Base-by-base conservation (phyloP, 2,888 invertebrate genomes). In the Ypsolopha sequella region DNA sequence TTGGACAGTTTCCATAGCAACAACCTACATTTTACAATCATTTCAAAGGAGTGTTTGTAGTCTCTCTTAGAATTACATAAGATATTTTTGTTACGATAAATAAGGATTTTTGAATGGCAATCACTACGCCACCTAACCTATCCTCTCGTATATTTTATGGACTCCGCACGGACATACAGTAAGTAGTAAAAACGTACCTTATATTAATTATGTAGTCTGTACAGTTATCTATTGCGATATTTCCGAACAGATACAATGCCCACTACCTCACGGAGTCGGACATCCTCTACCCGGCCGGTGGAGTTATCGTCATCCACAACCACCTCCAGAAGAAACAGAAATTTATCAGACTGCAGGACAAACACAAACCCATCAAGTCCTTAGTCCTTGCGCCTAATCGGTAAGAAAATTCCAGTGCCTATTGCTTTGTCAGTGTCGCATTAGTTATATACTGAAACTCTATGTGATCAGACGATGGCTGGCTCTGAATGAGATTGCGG, bases 221-320 rank as follows among this genome's bases (percentile, higher is more conserved):
- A 38, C 13, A 14, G 38, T 38, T 38, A 38, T n/a, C 11, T 24
- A 24, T 24, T 4, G 24, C 4, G 24, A 24, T 24, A 24, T 24
- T 24, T 24, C 24, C 24, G 24, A 24, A 3, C 4, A 84, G 88
- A 60, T 91, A 91, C 52, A 95, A 94, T 72, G 91, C 91, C 6
- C 91, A 93, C 66, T 94, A 91, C 63, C 77, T 93, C 52, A 87
- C 89, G 14, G 93, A 93, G 65, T 89, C 92, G 34, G 94, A 95
- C 66, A 88, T 95, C 41, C 82, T 95, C 48, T 95, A 95, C 73
- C 93, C 94, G 0, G 93, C 93, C 36, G 95, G 95, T 50, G 91
- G 92, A 50, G 92, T 92, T 1, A 77, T 95, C 48, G 89, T 91
- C 0, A 85, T 95, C 54, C 94, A 95, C 62, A 92, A 95, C 68